phyloP scores from a whole-genome alignment of 2,888 invertebrate genomes.

The Harmothoe impar region DNA sequence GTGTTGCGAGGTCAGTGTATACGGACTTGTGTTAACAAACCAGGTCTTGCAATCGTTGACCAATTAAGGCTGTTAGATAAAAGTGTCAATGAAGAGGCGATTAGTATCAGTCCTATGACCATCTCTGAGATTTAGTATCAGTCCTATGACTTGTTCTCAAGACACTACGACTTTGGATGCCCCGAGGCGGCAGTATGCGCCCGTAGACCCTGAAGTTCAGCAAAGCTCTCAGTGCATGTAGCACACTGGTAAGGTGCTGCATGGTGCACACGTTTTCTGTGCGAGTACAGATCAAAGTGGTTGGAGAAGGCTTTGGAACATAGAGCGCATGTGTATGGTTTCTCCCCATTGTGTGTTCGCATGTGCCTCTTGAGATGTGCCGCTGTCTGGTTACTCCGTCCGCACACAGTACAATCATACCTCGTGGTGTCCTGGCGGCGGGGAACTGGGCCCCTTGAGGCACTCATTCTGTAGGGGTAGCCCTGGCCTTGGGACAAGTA shows the following conservation, averaged over 20 bases:
- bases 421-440: not conserved
- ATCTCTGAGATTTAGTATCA: too few species aligned
- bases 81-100: too few species aligned
- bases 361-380: constrained; percentile 51
- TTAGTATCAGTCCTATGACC: too few species aligned
- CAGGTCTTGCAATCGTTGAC: too few species aligned
- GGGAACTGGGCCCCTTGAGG: not conserved
- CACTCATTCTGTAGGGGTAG: too few species aligned
- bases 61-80: too few species aligned
- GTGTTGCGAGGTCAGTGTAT: too few species aligned
- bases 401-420: constrained; percentile 28
- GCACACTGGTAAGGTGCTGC: constrained; percentile 51
- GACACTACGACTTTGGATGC: not conserved
- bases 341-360: constrained; percentile 52
- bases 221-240: constrained; percentile 10
- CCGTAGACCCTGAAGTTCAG: not conserved
- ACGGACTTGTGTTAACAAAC: too few species aligned
- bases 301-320: constrained; percentile 26
- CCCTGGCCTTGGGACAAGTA: not conserved
- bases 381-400: constrained; percentile 24
- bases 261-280: constrained; percentile 37
- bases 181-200: not conserved
- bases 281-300: constrained; percentile 56
- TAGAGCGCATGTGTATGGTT: constrained; percentile 12
- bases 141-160: too few species aligned